These are phyloP conservation scores for Lepeophtheirus salmonis DNA, from an alignment of 1,140 invertebrate species.

Conservation along the genomic window DNA sequence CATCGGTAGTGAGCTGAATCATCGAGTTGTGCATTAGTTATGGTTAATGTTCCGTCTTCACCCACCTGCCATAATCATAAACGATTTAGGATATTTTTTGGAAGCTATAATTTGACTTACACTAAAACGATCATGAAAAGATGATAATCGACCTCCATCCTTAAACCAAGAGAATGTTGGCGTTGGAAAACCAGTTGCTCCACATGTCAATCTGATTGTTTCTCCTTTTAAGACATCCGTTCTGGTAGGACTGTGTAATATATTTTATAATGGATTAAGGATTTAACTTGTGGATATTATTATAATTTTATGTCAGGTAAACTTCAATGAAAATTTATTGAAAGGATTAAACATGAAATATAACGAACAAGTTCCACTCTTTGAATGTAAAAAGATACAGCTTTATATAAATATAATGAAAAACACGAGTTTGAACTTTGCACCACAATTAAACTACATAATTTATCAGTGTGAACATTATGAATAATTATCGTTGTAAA, in stretches of 20 bases:
- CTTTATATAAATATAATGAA: no score
- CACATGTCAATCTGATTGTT: slow-evolving; percentile 25
- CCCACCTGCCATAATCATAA: neutral
- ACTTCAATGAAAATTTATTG: no score
- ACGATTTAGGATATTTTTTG: neutral
- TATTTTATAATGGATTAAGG: neutral
- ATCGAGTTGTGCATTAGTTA: slow-evolving; percentile 11
- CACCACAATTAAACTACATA: no score
- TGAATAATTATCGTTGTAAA: no score
- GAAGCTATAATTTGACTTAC: neutral
- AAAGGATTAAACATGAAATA: no score
- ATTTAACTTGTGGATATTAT: no score
- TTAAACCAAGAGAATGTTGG: slow-evolving; percentile 27
- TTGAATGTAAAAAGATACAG: no score
- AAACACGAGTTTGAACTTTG: no score
- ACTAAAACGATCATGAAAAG: slow-evolving; percentile 21
- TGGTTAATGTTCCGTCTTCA: slow-evolving; percentile 8
- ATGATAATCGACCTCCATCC: slow-evolving; percentile 23
- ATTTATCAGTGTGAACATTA: no score
- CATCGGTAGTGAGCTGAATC: slow-evolving; percentile 12
- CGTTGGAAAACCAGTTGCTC: slow-evolving; percentile 25
- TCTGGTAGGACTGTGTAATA: neutral
- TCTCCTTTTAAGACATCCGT: slow-evolving; percentile 22
- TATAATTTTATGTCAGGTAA: no score
- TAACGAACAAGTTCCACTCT: no score